phyloP scores from a whole-genome alignment of 1,140 invertebrate species.

The Asbolus verrucosus region DNA sequence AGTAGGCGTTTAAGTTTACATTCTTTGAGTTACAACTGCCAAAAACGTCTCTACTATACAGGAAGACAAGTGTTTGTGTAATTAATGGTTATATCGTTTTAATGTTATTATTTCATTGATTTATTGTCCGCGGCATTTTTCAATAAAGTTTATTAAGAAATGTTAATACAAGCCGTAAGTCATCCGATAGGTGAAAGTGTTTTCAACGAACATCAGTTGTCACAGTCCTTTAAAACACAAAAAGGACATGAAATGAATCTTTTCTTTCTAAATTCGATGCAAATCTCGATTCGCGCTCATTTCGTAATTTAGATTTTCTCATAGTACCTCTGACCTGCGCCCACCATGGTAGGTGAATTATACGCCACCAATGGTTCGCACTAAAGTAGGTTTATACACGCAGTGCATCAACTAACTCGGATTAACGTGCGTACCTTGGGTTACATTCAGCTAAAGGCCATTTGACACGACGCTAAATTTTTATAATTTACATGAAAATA shows the following conservation, averaged over 20 bases:
- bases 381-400: too few species aligned
- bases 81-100: constrained; percentile 35
- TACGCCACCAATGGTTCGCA: constrained; percentile 15
- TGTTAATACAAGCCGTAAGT: constrained; percentile 14
- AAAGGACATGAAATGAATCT: too few species aligned
- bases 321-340: constrained; percentile 35
- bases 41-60: constrained; percentile 12
- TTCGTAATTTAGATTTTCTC: constrained; percentile 36
- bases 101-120: constrained; percentile 36
- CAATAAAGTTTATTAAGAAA: constrained; percentile 26
- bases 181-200: constrained; percentile 19
- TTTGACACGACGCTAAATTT: too few species aligned
- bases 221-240: too few species aligned
- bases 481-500: too few species aligned
- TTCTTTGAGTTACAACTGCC: constrained; percentile 11
- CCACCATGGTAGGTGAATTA: constrained; percentile 19
- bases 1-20: constrained; percentile 7
- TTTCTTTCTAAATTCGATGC: neutral
- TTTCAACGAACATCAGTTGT: too few species aligned
- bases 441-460: too few species aligned
- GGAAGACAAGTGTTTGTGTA: constrained; percentile 33
- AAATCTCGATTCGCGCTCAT: constrained; percentile 32
- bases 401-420: too few species aligned
- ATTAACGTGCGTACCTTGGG: too few species aligned
- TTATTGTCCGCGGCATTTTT: constrained; percentile 16